Percentiles rank a stretch among this genome's conserved stretches.
Conservation (phyloP, 1,140 invertebrate genomes). For the Zaprionus inermis region DNA sequence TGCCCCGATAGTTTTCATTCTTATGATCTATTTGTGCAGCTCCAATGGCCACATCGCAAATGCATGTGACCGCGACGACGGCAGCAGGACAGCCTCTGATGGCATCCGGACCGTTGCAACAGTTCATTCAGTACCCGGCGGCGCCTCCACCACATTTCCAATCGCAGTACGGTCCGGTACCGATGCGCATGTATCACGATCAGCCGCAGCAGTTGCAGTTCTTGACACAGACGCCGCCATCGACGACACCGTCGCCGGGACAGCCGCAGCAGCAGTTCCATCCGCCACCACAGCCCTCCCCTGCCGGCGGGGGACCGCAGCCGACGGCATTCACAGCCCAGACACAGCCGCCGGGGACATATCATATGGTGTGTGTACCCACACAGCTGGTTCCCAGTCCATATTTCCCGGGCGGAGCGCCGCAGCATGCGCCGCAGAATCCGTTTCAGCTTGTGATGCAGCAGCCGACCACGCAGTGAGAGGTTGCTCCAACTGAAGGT, state of each 20-base stretch:
- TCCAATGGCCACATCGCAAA: constrained; percentile 87
- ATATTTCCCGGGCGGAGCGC: constrained; percentile 69
- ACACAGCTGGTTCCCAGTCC: constrained; percentile 78
- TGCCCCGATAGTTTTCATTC: not conserved
- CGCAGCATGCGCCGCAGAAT: constrained; percentile 77
- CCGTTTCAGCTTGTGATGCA: constrained; percentile 79
- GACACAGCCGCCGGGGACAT: constrained; percentile 69
- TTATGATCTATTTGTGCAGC: constrained; percentile 84
- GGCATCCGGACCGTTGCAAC: constrained; percentile 88
- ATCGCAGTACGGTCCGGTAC: constrained; percentile 85
- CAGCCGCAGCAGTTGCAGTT: constrained; percentile 87
- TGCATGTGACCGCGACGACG: constrained; percentile 89
- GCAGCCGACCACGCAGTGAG: constrained; percentile 80
- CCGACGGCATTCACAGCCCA: constrained; percentile 81
- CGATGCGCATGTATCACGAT: constrained; percentile 87
- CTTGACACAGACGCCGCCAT: constrained; percentile 86
- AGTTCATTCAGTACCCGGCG: constrained; percentile 87
- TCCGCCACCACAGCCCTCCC: constrained; percentile 86
- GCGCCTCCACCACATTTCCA: constrained; percentile 87
- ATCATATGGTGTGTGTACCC: constrained; percentile 86
- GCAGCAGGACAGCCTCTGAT: constrained; percentile 94
- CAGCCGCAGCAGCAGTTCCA: constrained; percentile 87
- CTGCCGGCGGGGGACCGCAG: constrained; percentile 85
- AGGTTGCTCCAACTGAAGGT: not conserved
- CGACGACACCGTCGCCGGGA: constrained; percentile 87